Evolutionary conservation across 2,113 vertebrate species (phyloP).

Genomic region (Vanacampus margaritifer): DNA sequence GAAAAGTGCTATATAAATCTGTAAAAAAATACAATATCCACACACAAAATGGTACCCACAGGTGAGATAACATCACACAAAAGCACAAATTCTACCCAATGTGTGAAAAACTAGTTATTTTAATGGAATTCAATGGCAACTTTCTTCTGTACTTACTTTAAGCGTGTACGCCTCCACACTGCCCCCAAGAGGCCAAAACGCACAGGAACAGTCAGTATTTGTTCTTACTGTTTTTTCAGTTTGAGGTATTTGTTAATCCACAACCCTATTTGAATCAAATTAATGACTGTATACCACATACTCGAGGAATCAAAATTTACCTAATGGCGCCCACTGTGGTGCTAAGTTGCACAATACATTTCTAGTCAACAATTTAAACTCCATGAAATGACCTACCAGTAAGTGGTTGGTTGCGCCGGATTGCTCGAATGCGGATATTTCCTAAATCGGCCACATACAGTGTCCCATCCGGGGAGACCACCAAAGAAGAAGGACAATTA

Average conservation of each 20-base stretch:
- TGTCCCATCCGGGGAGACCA: conserved; percentile 90
- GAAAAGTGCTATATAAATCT: too few species aligned
- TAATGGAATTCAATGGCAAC: too few species aligned
- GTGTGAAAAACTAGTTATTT: too few species aligned
- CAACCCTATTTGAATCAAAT: neutral
- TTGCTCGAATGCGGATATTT: conserved; percentile 92
- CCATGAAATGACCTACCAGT: conserved; percentile 58
- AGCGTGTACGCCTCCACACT: too few species aligned
- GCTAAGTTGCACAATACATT: neutral
- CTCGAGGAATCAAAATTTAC: neutral
- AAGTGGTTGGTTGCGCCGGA: conserved; percentile 84
- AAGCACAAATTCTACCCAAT: too few species aligned
- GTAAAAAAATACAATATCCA: too few species aligned
- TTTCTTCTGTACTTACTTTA: too few species aligned
- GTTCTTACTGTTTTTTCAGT: too few species aligned
- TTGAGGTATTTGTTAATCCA: neutral
- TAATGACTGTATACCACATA: neutral
- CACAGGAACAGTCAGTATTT: too few species aligned
- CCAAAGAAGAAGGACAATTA: conserved; percentile 89
- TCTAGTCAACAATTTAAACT: neutral
- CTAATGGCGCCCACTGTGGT: neutral
- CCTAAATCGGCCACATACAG: conserved; percentile 93
- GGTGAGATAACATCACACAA: too few species aligned
- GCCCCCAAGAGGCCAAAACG: too few species aligned
- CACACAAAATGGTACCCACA: too few species aligned